Percentiles rank a stretch among this genome's conserved stretches.
Evolutionary conservation across 92 coral and sea anemone species (phyloP).

Genomic region (Bergia sp.): DNA sequence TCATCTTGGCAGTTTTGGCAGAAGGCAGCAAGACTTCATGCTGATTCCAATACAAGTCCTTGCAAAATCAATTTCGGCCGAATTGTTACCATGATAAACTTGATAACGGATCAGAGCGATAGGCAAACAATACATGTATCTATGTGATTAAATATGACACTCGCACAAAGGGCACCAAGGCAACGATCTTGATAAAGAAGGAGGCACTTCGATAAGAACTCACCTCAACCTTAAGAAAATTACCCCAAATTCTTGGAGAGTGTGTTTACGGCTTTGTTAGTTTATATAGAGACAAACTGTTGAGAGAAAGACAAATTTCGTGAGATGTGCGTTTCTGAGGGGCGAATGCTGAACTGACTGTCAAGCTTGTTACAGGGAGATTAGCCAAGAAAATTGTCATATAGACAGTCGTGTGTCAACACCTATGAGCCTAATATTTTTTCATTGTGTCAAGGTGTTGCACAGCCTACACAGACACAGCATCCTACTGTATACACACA

Average conservation of each 20-base stretch:
- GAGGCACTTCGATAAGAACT: constrained; percentile 32
- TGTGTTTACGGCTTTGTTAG: neutral
- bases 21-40: neutral
- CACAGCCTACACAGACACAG: constrained; percentile 19
- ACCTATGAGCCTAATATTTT: constrained; percentile 45
- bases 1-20: constrained; percentile 3
- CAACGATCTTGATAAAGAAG: constrained; percentile 40
- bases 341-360: constrained; percentile 10
- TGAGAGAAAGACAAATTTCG: constrained; percentile 2
- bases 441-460: constrained; percentile 52
- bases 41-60: neutral
- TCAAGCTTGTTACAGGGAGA: constrained; percentile 33
- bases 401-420: constrained; percentile 52
- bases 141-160: constrained; percentile 30
- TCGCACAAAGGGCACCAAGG: constrained; percentile 34
- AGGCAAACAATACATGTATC: neutral
- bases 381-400: constrained; percentile 52
- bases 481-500: constrained; percentile 13
- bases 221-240: constrained; percentile 14
- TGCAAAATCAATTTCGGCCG: neutral
- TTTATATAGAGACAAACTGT: neutral
- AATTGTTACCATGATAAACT: constrained; percentile 12
- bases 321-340: constrained; percentile 25
- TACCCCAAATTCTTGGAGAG: neutral
- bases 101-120: neutral